Conservation (phyloP, 2,888 invertebrate genomes). For the Lochmaea capreae region DNA sequence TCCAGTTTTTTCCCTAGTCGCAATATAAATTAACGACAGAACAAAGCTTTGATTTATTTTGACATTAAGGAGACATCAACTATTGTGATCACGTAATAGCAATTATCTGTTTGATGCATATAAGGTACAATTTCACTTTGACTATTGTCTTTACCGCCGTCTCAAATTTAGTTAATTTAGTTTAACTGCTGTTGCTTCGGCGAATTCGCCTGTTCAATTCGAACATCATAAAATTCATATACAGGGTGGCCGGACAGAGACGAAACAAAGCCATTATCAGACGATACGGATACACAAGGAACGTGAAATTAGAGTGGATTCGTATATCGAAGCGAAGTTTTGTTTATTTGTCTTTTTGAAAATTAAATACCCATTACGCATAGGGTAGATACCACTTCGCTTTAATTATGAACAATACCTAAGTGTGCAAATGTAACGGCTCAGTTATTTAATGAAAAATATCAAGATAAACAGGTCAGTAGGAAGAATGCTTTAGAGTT, state of each 20-base stretch:
- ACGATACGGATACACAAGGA: no score
- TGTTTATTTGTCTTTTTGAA: no score
- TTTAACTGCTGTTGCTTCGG: slow-evolving; percentile 37
- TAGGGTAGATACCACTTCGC: no score
- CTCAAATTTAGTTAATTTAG: slow-evolving; percentile 37
- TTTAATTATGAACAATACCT: no score
- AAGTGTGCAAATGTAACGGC: no score
- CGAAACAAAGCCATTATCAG: no score
- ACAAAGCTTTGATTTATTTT: slow-evolving; percentile 11
- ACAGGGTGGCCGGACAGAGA: not conserved
- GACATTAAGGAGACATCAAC: slow-evolving; percentile 15
- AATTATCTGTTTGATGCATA: slow-evolving; percentile 32
- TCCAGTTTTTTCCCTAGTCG: not conserved
- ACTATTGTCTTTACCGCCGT: slow-evolving; percentile 32
- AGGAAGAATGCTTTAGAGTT: no score
- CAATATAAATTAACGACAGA: not conserved
- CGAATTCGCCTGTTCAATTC: slow-evolving; percentile 23
- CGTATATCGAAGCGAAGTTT: no score
- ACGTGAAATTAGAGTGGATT: no score
- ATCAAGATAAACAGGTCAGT: no score
- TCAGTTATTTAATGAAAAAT: no score
- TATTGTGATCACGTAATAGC: slow-evolving; percentile 23
- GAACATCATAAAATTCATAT: not conserved
- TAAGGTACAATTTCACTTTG: slow-evolving; percentile 30
- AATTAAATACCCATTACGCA: no score